Conservation (phyloP, 92 coral and sea anemone species). For the Ricordea florida region DNA sequence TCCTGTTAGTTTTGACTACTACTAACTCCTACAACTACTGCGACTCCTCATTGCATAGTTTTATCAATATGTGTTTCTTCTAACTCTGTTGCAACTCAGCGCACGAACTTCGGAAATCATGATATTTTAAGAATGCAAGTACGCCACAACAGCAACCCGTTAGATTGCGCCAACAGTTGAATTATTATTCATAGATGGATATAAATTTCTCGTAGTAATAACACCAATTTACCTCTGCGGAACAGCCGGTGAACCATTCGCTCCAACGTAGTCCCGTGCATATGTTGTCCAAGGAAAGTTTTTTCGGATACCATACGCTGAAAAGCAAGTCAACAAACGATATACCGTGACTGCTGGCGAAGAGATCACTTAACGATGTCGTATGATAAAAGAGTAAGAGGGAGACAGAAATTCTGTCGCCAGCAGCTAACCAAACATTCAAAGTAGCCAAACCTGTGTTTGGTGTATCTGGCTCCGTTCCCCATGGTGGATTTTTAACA, state of each 20-base stretch:
- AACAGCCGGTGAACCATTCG: slow-evolving; percentile 61
- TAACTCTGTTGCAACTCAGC: too few species aligned
- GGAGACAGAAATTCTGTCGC: not conserved
- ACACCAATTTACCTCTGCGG: slow-evolving; percentile 65
- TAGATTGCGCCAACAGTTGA: too few species aligned
- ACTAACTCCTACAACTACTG: too few species aligned
- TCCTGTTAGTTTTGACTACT: too few species aligned
- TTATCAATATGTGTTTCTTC: too few species aligned
- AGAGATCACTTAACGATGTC: slow-evolving; percentile 19
- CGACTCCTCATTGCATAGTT: too few species aligned
- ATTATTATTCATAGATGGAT: too few species aligned
- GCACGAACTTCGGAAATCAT: not conserved
- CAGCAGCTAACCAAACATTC: too few species aligned
- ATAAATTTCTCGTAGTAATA: not conserved
- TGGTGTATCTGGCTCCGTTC: slow-evolving; percentile 91
- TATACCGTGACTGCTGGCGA: not conserved
- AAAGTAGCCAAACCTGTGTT: slow-evolving; percentile 41
- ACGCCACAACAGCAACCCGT: not conserved
- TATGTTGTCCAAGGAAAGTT: slow-evolving; percentile 91
- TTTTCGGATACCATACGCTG: slow-evolving; percentile 54
- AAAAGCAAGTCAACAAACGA: slow-evolving; percentile 15
- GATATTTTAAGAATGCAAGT: not conserved
- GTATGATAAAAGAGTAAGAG: not conserved
- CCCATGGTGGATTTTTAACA: slow-evolving; percentile 95
- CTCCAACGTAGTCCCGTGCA: slow-evolving; percentile 74